Evolutionary conservation across 2,797 vertebrate species (phyloP), one percentile per base, ranked within the genome.

Genomic region (Menidia menidia): DNA sequence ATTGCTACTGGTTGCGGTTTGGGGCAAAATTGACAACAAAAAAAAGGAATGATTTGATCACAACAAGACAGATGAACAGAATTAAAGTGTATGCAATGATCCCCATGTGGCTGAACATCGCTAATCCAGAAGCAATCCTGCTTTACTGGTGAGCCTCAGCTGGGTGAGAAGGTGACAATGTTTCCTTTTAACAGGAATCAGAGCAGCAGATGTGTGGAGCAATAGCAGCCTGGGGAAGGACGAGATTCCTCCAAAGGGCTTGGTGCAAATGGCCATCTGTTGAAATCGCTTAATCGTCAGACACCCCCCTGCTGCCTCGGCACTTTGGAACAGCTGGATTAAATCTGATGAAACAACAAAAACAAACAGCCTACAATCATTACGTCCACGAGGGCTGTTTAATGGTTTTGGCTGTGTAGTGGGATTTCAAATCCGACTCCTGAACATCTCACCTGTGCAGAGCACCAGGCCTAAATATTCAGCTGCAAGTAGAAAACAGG

Each of bases 171-270:
- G 60, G 57, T 19, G 73, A 67, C 55, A 1, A 57, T 7, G 47
- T 71, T 25, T 80, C 80, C 68, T 82, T 69, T 86, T 32, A 58
- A 73, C 2, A 12, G 15, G 69, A 83, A 78, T 83, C 76, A 78
- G 57, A 79, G 82, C 32, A 39, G 82, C 86, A 88, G 84, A 87
- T 85, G 82, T 84, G 81, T 62, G 44, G 79, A 51, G 72, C 7
- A 74, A 83, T 80, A 86, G 81, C 84, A 56, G 75, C 80, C 35
- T 54, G 52, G 33, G 77, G 78, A 81, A 78, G 59, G 54, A 82
- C 59, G 50, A 71, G 67, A 82, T 80, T 85, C 77, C 82, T 89
- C 86, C 70, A 47, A 76, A 83, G 78, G 64, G 44, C 58, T 78
- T 13, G 9, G 63, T 58, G 84, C 77, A 55, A 78, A 75, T 57